Conservation (phyloP, 2,797 vertebrate species). For the Bucorvus abyssinicus region DNA sequence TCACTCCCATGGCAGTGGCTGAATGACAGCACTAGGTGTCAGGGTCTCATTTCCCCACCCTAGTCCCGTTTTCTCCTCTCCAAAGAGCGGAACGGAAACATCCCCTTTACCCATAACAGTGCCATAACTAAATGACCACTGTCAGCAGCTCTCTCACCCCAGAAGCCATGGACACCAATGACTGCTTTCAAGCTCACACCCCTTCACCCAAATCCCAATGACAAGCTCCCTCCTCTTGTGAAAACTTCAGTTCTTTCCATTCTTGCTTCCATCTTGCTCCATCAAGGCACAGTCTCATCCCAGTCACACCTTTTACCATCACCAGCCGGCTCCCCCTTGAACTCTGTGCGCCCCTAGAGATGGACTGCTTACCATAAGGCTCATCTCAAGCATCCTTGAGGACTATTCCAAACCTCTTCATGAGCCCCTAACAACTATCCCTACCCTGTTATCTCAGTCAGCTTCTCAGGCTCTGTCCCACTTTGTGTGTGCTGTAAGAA, state of each 20-base stretch:
- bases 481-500: background rate
- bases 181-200: background rate
- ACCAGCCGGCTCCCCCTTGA: background rate
- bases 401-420: background rate
- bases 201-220: background rate
- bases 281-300: background rate
- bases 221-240: background rate
- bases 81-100: background rate
- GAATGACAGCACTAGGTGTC: fast-evolving
- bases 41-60: background rate
- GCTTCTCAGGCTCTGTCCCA: background rate
- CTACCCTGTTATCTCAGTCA: background rate
- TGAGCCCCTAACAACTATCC: background rate
- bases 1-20: fast-evolving
- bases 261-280: too few relatives aligned
- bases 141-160: background rate
- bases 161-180: background rate
- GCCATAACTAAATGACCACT: background rate
- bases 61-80: background rate
- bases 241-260: background rate
- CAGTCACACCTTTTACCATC: background rate
- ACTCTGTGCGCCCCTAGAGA: fast-evolving
- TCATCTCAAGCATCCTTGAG: background rate
- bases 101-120: background rate
- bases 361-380: background rate